Conservation (phyloP, 1,140 invertebrate genomes). For the Macrocentrus cingulum region DNA sequence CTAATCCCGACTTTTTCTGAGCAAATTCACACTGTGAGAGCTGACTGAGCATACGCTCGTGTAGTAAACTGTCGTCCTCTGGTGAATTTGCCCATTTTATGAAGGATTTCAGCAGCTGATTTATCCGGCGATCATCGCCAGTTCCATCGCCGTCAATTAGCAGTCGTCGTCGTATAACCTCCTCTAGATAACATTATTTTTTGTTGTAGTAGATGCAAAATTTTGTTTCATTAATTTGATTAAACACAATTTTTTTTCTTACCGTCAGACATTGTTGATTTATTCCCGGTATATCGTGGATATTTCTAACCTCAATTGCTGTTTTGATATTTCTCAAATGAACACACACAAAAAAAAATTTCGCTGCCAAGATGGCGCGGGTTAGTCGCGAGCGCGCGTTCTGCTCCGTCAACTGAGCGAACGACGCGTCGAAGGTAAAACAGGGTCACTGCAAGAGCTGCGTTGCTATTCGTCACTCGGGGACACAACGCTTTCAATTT, state of each 20-base stretch:
- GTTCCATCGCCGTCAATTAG: conserved; percentile 95
- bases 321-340: too few relatives aligned
- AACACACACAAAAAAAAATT: too few relatives aligned
- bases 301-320: too few relatives aligned
- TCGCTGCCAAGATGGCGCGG: too few relatives aligned
- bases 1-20: conserved; percentile 79
- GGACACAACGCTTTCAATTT: too few relatives aligned
- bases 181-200: conserved; percentile 69
- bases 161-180: conserved; percentile 85
- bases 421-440: too few relatives aligned
- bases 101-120: conserved; percentile 82
- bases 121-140: conserved; percentile 89
- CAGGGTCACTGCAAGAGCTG: too few relatives aligned
- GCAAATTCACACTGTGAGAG: conserved; percentile 86
- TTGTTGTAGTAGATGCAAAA: neutral
- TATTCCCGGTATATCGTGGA: too few relatives aligned
- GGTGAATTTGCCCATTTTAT: conserved; percentile 82
- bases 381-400: too few relatives aligned
- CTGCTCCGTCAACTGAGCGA: too few relatives aligned
- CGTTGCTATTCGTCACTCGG: too few relatives aligned
- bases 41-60: conserved; percentile 80
- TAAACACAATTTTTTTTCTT: too few relatives aligned
- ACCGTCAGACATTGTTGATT: conserved; percentile 15
- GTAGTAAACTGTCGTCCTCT: conserved; percentile 67
- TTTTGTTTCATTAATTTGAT: neutral